Base-by-base conservation (phyloP, 2,113 vertebrate species). In the Proteles cristata region DNA sequence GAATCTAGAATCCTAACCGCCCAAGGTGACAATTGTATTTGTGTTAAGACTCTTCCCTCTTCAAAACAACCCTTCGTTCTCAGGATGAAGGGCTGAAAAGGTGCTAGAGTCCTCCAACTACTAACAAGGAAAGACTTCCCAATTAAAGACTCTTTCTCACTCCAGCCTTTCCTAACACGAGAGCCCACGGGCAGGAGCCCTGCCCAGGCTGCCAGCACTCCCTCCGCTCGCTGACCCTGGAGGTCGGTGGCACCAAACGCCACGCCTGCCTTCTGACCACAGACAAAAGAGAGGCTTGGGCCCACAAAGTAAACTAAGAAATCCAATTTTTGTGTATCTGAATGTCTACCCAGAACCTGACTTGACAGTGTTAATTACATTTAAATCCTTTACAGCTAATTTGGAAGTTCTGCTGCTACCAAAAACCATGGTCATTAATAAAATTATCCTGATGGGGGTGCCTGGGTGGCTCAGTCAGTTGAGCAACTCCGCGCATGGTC, bases 211-310 rank as follows among this genome's bases (percentile, higher is more conserved):
- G 4, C 3, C 74, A 58, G 65, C 1, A 4, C 15, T 43, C 35
- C 71, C n/a, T 48, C 66, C 45, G 11, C 69, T 26, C 39, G 35
- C 31, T 0, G 5, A 53, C 33, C 16, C 33, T 4, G 68, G 9
- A 33, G 15, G 23, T 28, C 25, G 19, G 9, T 3, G 28, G 43
- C 68, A 15, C 55, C 68, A 58, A 73, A 65, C 25, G 17, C 76
- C 14, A 4, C 5, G 0, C 16, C 19, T 15, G n/a, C 4, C 11
- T 12, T 31, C 43, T 25, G 7, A 23, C 28, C 25, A 31, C 0
- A 0, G 15, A 45, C 23, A 61, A 61, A 2, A 26, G 7, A 9
- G 16, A 25, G 53, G 21, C 7, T 9, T 33, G 63, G 45, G 94
- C 4, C 45, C 43, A 53, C 7, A 2, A 76, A 55, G 17, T 4